Evolutionary conservation across 2,888 invertebrate genomes (phyloP).

Genomic region (Ennomos quercinarius): DNA sequence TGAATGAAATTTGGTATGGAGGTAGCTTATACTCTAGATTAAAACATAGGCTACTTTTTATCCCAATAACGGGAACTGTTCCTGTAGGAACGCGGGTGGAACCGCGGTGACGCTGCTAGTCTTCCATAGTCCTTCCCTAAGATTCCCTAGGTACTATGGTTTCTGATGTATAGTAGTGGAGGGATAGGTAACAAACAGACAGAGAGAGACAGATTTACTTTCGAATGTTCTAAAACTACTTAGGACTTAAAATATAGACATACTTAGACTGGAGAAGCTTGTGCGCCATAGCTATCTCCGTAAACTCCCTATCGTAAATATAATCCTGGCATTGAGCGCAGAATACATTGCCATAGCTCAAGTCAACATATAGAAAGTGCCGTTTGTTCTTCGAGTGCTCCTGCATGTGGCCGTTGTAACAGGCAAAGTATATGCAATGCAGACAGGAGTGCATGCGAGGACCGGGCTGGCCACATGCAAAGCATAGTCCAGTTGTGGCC

Average conservation of each 20-base stretch:
- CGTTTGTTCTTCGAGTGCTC: conserved; percentile 93
- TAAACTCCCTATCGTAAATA: conserved; percentile 92
- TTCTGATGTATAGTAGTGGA: no score
- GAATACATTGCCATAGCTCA: conserved; percentile 94
- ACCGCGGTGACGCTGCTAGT: no score
- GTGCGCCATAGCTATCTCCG: conserved; percentile 83
- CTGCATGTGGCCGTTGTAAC: conserved; percentile 94
- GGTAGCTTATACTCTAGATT: no score
- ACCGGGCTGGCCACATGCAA: conserved; percentile 91
- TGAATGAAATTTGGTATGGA: no score
- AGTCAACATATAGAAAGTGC: conserved; percentile 94
- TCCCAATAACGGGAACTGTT: no score
- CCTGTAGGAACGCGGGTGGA: no score
- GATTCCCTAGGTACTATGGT: no score
- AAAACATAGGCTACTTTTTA: no score
- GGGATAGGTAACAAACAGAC: no score
- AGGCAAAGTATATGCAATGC: conserved; percentile 97
- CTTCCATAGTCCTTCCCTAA: no score
- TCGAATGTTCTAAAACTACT: no score
- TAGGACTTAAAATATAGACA: conserved; percentile 42
- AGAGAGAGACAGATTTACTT: no score
- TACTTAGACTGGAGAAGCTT: conserved; percentile 85
- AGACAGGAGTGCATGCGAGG: conserved; percentile 94
- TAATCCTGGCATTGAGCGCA: conserved; percentile 97
- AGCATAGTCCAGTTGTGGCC: conserved; percentile 93